Evolutionary conservation across 2,113 vertebrate species (phyloP).

Genomic region (Rattus rattus): DNA sequence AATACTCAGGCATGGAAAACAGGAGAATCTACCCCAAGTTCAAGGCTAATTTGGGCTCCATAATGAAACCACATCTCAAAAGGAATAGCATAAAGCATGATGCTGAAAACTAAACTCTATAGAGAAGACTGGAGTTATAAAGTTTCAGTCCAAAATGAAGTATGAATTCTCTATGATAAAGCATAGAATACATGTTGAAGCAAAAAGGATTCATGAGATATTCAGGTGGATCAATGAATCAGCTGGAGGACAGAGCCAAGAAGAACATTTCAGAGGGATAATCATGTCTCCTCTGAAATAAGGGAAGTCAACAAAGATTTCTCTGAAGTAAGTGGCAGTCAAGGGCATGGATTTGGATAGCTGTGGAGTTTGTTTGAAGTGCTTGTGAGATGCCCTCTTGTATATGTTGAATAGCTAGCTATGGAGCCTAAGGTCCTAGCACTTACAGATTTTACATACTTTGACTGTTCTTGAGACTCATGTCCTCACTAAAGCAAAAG

Average conservation of each 20-base stretch:
- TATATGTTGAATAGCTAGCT: neutral
- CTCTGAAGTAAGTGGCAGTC: neutral
- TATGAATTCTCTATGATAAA: neutral
- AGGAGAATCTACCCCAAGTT: neutral
- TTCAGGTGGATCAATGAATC: neutral
- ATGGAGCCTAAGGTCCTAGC: neutral
- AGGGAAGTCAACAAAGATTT: neutral
- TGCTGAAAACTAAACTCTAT: conserved; percentile 5
- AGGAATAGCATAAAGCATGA: neutral
- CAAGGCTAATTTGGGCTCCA: neutral
- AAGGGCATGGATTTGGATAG: neutral
- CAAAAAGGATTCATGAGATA: neutral
- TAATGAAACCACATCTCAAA: neutral
- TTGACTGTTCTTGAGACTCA: neutral
- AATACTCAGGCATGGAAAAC: neutral
- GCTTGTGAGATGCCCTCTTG: neutral
- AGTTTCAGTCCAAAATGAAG: neutral
- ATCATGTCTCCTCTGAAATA: neutral
- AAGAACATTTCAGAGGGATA: neutral
- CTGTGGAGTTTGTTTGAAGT: conserved; percentile 8
- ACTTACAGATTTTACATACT: neutral
- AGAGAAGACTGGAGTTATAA: neutral
- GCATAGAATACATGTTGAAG: neutral
- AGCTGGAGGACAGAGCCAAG: neutral
- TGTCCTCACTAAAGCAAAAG: neutral